Evolutionary conservation across 2,888 invertebrate genomes (phyloP), one percentile per base, ranked within the genome.

Genomic region (Electrophaes corylata): DNA sequence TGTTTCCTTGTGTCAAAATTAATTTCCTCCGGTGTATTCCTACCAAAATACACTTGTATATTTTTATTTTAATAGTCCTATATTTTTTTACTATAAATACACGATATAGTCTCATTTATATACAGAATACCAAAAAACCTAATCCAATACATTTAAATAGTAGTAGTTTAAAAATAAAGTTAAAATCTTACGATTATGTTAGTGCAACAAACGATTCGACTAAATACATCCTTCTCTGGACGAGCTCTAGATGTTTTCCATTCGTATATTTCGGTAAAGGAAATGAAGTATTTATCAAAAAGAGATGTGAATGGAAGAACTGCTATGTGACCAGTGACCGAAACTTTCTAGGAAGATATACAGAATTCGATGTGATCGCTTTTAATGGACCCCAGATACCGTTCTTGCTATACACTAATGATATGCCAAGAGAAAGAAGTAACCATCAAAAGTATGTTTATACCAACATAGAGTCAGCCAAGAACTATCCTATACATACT

Each of bases 171-270:
- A 37, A 29, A 12, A n/a, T 44, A 18, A 5, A 12, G 4, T 8
- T 4, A n/a, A 40, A 31, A 16, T 3, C 40, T 1, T n/a, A 44
- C 29, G 29, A 33, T 18, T 20, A 37, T 33, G 31, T 40, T 20
- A 29, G 19, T 37, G 45, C 19, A 29, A 11, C 31, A 18, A 40
- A 49, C 14, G 14, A 23, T 29, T 48, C 26, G 4, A n/a, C n/a
- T 8, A 47, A 50, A 20, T 78, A 84, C 56, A 87, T 88, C 50
- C 70, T 88, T 5, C 69, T 84, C 10, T 88, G 88, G 88, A 85
- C 84, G 0, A 73, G 73, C 53, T 64, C 75, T 16, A 69, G 71
- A 16, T 71, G 73, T 5, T 67, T 67, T 20, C 86, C 86, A 3
- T 84, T 84, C 40, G 40, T 69, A 10, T 81, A 81, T 56, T 78